phyloP scores from a whole-genome alignment of 2,888 invertebrate species.

The Tridacna crocea region DNA sequence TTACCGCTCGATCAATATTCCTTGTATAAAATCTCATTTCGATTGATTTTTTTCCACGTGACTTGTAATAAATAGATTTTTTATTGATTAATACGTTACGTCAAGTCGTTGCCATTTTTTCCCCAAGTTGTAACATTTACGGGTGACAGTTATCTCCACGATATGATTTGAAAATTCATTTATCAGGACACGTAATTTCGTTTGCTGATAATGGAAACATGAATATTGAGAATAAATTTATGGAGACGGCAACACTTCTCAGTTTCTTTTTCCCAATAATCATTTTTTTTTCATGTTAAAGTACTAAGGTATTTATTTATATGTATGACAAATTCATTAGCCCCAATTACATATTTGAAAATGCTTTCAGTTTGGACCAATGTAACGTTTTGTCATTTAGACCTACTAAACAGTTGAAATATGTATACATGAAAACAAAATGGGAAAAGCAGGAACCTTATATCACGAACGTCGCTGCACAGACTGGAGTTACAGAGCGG shows the following conservation, averaged over 20 bases:
- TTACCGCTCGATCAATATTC: constrained; percentile 34
- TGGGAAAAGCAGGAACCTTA: too few species aligned
- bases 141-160: constrained; percentile 18
- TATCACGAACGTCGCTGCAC: too few species aligned
- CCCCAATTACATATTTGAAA: too few species aligned
- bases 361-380: too few species aligned
- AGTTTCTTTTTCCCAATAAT: too few species aligned
- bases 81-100: constrained; percentile 25
- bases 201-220: constrained; percentile 18
- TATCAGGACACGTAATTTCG: constrained; percentile 18
- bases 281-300: too few species aligned
- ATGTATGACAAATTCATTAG: too few species aligned
- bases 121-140: constrained; percentile 8
- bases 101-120: constrained; percentile 15
- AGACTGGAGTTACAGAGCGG: too few species aligned
- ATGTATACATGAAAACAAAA: too few species aligned
- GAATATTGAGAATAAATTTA: background rate
- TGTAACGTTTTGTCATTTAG: too few species aligned
- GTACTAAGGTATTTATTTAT: too few species aligned
- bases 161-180: constrained; percentile 32
- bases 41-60: constrained; percentile 40
- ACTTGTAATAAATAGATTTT: constrained; percentile 17
- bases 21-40: constrained; percentile 52
- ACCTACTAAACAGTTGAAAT: too few species aligned
- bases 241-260: background rate